phyloP scores from a whole-genome alignment of 2,113 vertebrate genomes.

The Macrotis lagotis region DNA sequence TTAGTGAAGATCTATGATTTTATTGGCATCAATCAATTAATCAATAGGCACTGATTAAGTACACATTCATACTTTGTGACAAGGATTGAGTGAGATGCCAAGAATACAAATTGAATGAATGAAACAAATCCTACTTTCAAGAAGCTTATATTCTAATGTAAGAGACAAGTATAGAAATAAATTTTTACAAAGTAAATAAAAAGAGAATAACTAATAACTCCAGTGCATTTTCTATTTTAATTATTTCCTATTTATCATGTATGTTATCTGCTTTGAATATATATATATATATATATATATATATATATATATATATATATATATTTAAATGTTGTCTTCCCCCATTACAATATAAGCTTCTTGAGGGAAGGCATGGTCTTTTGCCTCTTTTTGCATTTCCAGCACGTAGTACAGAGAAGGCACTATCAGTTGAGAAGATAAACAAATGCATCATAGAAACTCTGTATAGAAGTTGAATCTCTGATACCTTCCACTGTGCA shows the following conservation, averaged over 20 bases:
- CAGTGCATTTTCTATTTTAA: no score
- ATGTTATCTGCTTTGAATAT: no score
- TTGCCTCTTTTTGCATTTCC: no score
- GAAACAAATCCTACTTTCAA: neutral
- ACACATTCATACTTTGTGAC: neutral
- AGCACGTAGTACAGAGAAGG: no score
- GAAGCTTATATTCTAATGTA: neutral
- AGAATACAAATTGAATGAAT: neutral
- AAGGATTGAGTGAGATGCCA: neutral
- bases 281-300: no score
- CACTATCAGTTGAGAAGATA: neutral
- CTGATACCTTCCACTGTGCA: neutral
- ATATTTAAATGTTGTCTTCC: no score
- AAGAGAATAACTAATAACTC: neutral
- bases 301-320: no score
- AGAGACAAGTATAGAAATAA: neutral
- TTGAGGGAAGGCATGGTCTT: no score
- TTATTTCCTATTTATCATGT: no score
- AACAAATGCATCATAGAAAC: neutral
- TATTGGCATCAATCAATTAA: neutral
- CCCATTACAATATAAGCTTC: no score
- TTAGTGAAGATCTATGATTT: neutral
- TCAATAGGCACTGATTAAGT: neutral
- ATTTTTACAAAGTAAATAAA: neutral
- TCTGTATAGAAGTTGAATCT: no score